Conservation (phyloP, 1,140 invertebrate genomes). For the Adoxophyes honmai region DNA sequence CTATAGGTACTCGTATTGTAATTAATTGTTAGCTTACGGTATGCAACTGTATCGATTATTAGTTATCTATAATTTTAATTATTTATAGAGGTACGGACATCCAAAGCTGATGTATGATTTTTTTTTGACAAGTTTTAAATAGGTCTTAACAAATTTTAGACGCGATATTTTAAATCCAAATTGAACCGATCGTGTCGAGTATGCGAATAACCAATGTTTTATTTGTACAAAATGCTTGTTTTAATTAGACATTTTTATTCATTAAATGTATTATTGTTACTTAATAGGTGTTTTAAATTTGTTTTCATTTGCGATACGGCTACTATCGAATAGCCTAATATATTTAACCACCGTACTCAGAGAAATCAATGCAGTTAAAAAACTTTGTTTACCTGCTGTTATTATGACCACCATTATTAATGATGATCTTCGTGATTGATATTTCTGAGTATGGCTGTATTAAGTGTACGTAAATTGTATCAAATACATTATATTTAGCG, state of each 20-base stretch:
- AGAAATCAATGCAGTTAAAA: too few relatives aligned
- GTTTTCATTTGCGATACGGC: too few relatives aligned
- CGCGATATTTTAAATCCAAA: too few relatives aligned
- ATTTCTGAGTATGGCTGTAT: too few relatives aligned
- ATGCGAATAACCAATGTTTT: not conserved
- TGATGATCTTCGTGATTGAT: too few relatives aligned
- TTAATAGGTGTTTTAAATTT: too few relatives aligned
- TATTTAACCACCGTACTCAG: too few relatives aligned
- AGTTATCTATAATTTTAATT: conserved; percentile 11
- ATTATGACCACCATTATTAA: too few relatives aligned
- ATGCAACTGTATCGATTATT: conserved; percentile 4
- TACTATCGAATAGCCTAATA: too few relatives aligned
- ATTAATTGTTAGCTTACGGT: conserved; percentile 9
- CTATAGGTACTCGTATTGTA: not conserved
- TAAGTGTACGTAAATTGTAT: conserved; percentile 5
- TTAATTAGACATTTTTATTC: not conserved
- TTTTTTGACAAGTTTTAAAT: conserved; percentile 14
- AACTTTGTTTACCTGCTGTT: too few relatives aligned
- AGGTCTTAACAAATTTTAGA: conserved; percentile 8
- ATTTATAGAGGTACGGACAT: conserved; percentile 10
- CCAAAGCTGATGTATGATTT: not conserved
- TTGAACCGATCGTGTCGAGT: too few relatives aligned
- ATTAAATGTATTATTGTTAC: too few relatives aligned
- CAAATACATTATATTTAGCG: conserved; percentile 4
- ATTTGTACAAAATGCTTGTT: conserved; percentile 14